Evolutionary conservation across 2,797 vertebrate genomes (phyloP).

Genomic region (Smutsia temminckii): DNA sequence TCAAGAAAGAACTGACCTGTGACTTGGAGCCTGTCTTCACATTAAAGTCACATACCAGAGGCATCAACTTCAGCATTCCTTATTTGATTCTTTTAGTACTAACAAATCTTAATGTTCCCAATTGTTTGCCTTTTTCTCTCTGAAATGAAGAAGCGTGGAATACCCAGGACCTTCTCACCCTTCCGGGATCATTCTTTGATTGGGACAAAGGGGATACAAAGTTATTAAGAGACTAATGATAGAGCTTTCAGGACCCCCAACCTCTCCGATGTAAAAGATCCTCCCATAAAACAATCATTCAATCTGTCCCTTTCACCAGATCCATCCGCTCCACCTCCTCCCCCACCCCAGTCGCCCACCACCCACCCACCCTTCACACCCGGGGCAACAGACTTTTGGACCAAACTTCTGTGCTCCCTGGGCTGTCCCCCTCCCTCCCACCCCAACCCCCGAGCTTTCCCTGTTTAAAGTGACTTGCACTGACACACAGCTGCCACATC

Average conservation of each 20-base stretch:
- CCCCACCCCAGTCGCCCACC: no score
- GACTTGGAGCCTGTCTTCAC: not conserved
- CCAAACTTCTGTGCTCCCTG: not conserved
- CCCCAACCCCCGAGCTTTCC: not conserved
- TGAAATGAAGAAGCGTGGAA: slow-evolving; percentile 9
- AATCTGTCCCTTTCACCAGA: not conserved
- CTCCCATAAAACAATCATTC: not conserved
- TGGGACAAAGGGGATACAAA: not conserved
- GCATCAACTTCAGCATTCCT: not conserved
- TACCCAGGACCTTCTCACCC: not conserved
- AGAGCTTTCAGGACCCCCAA: not conserved
- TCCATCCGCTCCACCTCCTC: not conserved
- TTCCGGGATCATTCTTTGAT: not conserved
- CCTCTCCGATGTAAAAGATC: not conserved
- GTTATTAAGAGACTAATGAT: not conserved
- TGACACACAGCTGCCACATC: not conserved
- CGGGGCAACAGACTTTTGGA: not conserved
- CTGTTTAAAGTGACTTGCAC: not conserved
- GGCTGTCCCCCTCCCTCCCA: not conserved
- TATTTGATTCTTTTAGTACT: slow-evolving; percentile 1
- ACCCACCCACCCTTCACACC: no score
- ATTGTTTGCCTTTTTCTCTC: not conserved
- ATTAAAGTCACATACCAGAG: not conserved
- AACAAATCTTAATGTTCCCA: not conserved
- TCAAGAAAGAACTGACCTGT: not conserved